phyloP scores from a whole-genome alignment of 1,140 invertebrate species.

The Euwallacea similis region DNA sequence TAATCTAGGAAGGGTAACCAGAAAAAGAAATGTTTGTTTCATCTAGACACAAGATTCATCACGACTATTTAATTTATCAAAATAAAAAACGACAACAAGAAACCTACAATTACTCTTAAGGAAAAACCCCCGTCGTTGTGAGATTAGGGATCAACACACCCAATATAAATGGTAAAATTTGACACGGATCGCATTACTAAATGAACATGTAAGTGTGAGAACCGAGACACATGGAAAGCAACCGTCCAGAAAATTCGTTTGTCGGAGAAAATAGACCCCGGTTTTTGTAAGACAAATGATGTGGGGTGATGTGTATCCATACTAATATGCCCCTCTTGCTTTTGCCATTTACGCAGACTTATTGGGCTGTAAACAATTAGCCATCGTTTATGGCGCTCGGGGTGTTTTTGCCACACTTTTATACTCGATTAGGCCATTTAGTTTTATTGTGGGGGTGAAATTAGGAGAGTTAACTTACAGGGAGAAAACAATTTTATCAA shows the following conservation, averaged over 20 bases:
- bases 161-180: slow-evolving; percentile 38
- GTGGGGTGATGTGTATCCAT: slow-evolving; percentile 50
- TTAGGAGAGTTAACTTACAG: neutral
- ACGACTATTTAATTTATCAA: too few species aligned
- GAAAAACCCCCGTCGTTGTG: neutral
- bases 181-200: slow-evolving; percentile 36
- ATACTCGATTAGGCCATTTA: slow-evolving; percentile 5
- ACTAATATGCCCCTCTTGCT: slow-evolving; percentile 46
- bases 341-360: slow-evolving; percentile 9
- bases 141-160: slow-evolving; percentile 24
- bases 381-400: slow-evolving; percentile 18
- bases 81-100: neutral
- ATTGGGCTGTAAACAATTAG: slow-evolving; percentile 33
- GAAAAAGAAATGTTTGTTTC: too few species aligned
- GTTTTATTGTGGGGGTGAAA: neutral
- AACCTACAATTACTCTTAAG: slow-evolving; percentile 2
- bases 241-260: slow-evolving; percentile 54
- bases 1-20: too few species aligned
- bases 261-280: slow-evolving; percentile 53
- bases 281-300: slow-evolving; percentile 55
- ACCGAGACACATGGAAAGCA: slow-evolving; percentile 43
- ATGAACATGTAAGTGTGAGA: slow-evolving; percentile 36
- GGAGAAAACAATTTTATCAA: too few species aligned
- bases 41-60: too few species aligned
- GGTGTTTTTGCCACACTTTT: slow-evolving; percentile 13